These are phyloP conservation scores for Trematomus loennbergii DNA, from an alignment of 2,113 vertebrate species.

Conservation along the genomic window DNA sequence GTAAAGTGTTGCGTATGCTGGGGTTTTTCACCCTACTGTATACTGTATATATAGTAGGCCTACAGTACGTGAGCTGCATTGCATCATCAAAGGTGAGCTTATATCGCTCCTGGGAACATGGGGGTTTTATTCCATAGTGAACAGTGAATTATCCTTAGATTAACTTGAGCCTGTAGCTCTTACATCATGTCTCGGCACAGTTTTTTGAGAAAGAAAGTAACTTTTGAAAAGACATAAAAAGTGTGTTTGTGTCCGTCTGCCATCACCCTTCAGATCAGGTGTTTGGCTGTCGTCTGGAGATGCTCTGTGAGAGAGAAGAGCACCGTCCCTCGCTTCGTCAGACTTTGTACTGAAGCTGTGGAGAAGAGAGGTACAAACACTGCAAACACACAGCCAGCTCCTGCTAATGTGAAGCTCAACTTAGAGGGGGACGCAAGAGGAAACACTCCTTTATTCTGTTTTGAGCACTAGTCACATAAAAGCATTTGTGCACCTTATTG, in stretches of 20 bases:
- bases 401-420: constrained; percentile 26
- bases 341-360: constrained; percentile 88
- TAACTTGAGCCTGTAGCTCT: constrained; percentile 35
- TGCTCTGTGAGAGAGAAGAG: constrained; percentile 89
- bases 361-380: constrained; percentile 88
- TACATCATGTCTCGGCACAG: constrained; percentile 58
- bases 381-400: constrained; percentile 20
- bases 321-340: constrained; percentile 90
- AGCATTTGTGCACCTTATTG: constrained; percentile 28
- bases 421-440: constrained; percentile 29
- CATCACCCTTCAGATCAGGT: constrained; percentile 89
- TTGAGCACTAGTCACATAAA: constrained; percentile 21
- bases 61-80: constrained; percentile 40
- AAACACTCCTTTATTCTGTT: constrained; percentile 12
- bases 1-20: not conserved
- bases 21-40: constrained; percentile 8
- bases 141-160: constrained; percentile 47
- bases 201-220: not conserved
- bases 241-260: constrained; percentile 40
- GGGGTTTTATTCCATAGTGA: constrained; percentile 45
- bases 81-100: constrained; percentile 67
- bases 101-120: constrained; percentile 53
- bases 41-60: constrained; percentile 28
- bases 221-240: constrained; percentile 29
- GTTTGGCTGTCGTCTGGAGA: constrained; percentile 91